Base-by-base conservation (phyloP, 1,140 invertebrate species). In the Linepithema humile region DNA sequence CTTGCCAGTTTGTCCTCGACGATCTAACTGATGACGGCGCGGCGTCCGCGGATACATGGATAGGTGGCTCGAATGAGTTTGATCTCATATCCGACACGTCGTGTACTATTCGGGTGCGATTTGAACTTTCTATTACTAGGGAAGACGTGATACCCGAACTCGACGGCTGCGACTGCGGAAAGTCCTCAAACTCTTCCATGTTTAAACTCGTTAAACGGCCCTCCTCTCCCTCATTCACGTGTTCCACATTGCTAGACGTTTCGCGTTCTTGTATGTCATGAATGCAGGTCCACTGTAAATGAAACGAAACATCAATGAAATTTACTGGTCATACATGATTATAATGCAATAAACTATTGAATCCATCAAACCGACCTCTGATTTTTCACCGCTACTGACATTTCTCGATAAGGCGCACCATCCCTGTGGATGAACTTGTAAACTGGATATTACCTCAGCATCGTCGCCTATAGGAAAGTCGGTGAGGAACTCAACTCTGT, bases 391-490 rank as follows among this genome's bases (percentile, higher is more conserved):
- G 83, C 96, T 96, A 88, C 97, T 98, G 26, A 98, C 97, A 94
- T 98, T 99, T 82, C 98, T 95, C 40, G 97, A 98, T 32, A 98
- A 92, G 12, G 97, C 97, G 93, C 97, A 97, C 97, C 98, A 98
- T 2, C 98, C 98, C 90, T 98, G 96, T 5, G 98, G 98, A 95
- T 99, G 98, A 84, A 99, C 96, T 95, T 98, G 97, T 57, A 98
- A 94, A 20, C 98, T 98, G 86, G 97, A 97, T 87, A 99, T 97
- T 70, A 98, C 97, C 94, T 98, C 97, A 0, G 98, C 98, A 88
- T 98, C 97, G 92, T 98, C 97, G 1, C 96, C 96, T 35, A 95
- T 94, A 0, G 98, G 98, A 92, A 99, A 99, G 95, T 99, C 98
- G 1, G 97, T 97, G 6, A 99, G 96, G 90, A 99, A 97, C 93